Percentiles rank a stretch among this genome's conserved stretches.
Conservation (phyloP, 2,113 vertebrate species). For the Arizona elegans region DNA sequence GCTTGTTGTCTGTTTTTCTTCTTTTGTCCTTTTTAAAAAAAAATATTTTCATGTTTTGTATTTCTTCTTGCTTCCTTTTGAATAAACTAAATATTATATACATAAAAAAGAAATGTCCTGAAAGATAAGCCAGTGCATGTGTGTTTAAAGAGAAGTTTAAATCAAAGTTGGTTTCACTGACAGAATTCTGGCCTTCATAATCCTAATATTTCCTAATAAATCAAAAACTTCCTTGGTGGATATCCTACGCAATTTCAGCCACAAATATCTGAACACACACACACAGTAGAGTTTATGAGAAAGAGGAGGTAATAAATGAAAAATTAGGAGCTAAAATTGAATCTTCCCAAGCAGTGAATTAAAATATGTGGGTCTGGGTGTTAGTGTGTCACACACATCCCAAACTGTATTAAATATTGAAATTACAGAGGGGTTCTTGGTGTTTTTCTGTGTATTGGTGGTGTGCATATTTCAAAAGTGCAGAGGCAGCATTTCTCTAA, state of each 20-base stretch:
- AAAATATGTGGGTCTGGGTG: slow-evolving; percentile 64
- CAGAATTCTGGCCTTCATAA: not conserved
- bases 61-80: too few relatives aligned
- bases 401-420: slow-evolving; percentile 73
- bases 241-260: slow-evolving; percentile 21
- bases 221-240: slow-evolving; percentile 30
- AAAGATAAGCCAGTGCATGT: slow-evolving; percentile 11
- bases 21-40: too few relatives aligned
- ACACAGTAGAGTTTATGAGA: slow-evolving; percentile 53
- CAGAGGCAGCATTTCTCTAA: slow-evolving; percentile 67
- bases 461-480: slow-evolving; percentile 69
- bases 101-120: not conserved
- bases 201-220: slow-evolving; percentile 28
- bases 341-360: slow-evolving; percentile 66
- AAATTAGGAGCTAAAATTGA: slow-evolving; percentile 71
- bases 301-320: slow-evolving; percentile 63
- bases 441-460: slow-evolving; percentile 64
- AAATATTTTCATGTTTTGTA: too few relatives aligned
- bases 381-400: slow-evolving; percentile 27
- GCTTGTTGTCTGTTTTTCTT: too few relatives aligned
- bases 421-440: slow-evolving; percentile 58
- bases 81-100: too few relatives aligned
- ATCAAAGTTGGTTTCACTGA: slow-evolving; percentile 11
- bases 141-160: slow-evolving; percentile 31
- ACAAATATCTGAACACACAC: slow-evolving; percentile 33